A percentile compares a stretch with the other conserved stretches of the same genome.
These are phyloP conservation scores for Salvelinus fontinalis DNA, from an alignment of 2,113 vertebrate species.

Conservation along the genomic window DNA sequence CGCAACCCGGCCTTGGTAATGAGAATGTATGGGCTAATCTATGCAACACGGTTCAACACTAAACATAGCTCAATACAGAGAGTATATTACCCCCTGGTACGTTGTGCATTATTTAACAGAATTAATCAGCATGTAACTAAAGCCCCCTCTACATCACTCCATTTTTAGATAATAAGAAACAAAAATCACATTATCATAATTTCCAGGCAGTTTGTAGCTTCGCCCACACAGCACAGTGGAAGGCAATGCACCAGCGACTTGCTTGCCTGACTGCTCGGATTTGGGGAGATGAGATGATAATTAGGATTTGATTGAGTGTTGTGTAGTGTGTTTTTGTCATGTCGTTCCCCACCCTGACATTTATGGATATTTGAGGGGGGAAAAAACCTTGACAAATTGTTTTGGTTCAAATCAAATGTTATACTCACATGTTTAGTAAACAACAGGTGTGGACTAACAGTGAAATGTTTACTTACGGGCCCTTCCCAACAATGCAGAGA, in stretches of 20 bases:
- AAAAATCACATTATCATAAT: slow-evolving; percentile 39
- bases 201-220: slow-evolving; percentile 20
- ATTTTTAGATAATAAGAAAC: slow-evolving; percentile 43
- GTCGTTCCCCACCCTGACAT: background rate
- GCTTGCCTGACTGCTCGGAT: background rate
- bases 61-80: slow-evolving; percentile 25
- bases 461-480: too few relatives aligned
- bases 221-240: slow-evolving; percentile 10
- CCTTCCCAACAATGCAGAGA: too few relatives aligned
- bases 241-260: slow-evolving; percentile 12
- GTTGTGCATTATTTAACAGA: slow-evolving; percentile 51
- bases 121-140: slow-evolving; percentile 44
- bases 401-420: background rate
- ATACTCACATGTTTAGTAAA: too few relatives aligned
- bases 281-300: slow-evolving; percentile 12
- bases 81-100: slow-evolving; percentile 23
- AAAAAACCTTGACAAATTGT: background rate
- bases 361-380: background rate
- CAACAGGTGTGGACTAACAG: too few relatives aligned
- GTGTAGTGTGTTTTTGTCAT: background rate
- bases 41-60: slow-evolving; percentile 27
- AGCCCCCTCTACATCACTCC: slow-evolving; percentile 24
- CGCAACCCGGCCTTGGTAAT: slow-evolving; percentile 24
- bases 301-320: slow-evolving; percentile 16
- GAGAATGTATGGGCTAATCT: slow-evolving; percentile 37